Evolutionary conservation across 2,888 invertebrate genomes (phyloP), one percentile per base, ranked within the genome.

Genomic region (Lithophane socia): DNA sequence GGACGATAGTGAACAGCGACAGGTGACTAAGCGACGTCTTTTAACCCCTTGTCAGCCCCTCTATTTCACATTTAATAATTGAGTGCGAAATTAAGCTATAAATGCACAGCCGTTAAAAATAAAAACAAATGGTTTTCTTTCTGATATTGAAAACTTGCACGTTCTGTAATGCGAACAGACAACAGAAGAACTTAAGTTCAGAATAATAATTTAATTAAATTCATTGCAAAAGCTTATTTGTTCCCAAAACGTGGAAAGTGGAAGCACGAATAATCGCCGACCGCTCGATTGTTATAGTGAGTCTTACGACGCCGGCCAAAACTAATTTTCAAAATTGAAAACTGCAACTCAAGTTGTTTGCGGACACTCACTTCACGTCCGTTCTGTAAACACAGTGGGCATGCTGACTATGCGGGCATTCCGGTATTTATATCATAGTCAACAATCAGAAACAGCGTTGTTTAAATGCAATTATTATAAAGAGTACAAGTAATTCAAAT

Each of bases 251-350:
- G 58, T n/a, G 13, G 54, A 68, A 72, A n/a, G n/a, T n/a, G n/a
- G n/a, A n/a, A n/a, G n/a, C n/a, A n/a, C n/a, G n/a, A 73, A 67
- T n/a, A 56, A 56, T n/a, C 54, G 4, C 56, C n/a, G 5, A 13
- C 24, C 24, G 24, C 7, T 24, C 16, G 58, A 7, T 24, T 58
- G 56, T 24, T 58, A 24, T 13, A 58, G 24, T 24, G 3, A 24
- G 24, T 58, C 24, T 58, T 58, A 58, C 13, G 7, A 58, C n/a
- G 10, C 54, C 54, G 13, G 24, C 13, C 58, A 58, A 82, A 76
- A 74, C 61, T 67, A 76, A 80, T 78, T 87, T 83, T 81, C 47
- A 77, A 74, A 79, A 79, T 83, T 66, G 58, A 71, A 83, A 85
- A 73, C 61, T 77, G 76, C 72, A 70, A 58, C 56, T 24, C 44